Evolutionary conservation across 1,140 invertebrate species (phyloP), one percentile per base, ranked within the genome.

Genomic region (Calephelis nemesis): DNA sequence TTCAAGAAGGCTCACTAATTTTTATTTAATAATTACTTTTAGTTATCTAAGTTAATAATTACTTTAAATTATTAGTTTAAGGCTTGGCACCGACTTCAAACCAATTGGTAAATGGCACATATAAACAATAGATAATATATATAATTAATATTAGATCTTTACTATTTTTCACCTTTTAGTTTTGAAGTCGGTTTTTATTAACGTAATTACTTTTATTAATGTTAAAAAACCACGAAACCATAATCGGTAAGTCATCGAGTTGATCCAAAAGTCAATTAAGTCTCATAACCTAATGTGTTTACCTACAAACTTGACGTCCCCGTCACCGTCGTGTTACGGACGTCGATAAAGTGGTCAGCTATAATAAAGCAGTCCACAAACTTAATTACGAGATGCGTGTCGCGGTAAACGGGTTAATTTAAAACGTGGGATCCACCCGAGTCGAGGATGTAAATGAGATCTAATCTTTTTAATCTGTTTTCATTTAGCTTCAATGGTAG

Each of bases 331-430:
- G 54, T 58, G 30, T 58, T 30, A 40, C 12, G 19, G 30, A 58
- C 54, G 7, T 58, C 54, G 30, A 58, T 58, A 58, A 58, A 58
- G 54, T 58, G 54, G 54, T 30, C 54, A 58, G 47, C 70, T 64
- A 75, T 69, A 64, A 69, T 72, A 72, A 72, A 72, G 64, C 71
- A 62, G 67, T 42, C 70, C 66, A 54, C 66, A 68, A 67, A 73
- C 54, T 68, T 73, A 73, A 73, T 73, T 73, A 73, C 67, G 65
- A 73, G 64, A 50, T 67, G 66, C 68, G 67, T 72, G 66, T 68
- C 67, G 64, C 63, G 45, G 19, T 39, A 10, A 58, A 58, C 65
- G 47, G 45, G 65, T 65, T 68, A 69, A 70, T 70, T 73, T 70
- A 73, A 73, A 73, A 70, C 63, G 60, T 58, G 54, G 39, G 19